These are phyloP conservation scores for Alca torda DNA, from an alignment of 2,797 vertebrate genomes.

Conservation along the genomic window DNA sequence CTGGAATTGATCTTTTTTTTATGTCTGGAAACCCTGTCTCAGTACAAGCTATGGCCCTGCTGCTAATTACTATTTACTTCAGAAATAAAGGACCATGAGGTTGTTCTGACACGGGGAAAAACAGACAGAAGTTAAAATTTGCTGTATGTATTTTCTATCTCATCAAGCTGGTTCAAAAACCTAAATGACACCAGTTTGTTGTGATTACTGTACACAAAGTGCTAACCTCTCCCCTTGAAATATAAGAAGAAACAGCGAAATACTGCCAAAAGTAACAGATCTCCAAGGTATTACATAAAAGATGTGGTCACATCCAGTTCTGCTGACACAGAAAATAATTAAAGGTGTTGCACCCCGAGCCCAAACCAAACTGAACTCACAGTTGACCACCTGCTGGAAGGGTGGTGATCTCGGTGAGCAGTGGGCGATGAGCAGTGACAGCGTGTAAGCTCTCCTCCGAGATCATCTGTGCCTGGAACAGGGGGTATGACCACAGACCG, in stretches of 20 bases:
- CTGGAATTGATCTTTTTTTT: background rate
- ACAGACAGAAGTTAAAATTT: background rate
- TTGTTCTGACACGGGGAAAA: background rate
- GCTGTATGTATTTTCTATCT: background rate
- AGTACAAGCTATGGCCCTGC: background rate
- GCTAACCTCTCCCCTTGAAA: background rate
- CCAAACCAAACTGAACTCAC: background rate
- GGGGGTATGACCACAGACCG: background rate
- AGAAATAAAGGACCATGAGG: background rate
- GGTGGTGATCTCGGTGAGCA: fast-evolving
- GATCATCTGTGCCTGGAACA: background rate
- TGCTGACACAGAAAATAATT: background rate
- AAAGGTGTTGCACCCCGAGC: background rate
- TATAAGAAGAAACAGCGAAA: background rate
- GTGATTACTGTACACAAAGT: background rate
- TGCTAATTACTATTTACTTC: background rate
- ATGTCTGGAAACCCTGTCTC: background rate
- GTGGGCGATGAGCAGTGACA: background rate
- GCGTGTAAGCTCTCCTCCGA: background rate
- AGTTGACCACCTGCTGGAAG: background rate
- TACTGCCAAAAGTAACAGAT: background rate
- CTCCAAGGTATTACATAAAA: background rate
- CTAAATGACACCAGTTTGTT: background rate
- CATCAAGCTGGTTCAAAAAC: background rate
- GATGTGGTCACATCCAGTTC: background rate